These are phyloP conservation scores for Blastomussa wellsi DNA, from an alignment of 92 coral and sea anemone genomes.

Conservation along the genomic window DNA sequence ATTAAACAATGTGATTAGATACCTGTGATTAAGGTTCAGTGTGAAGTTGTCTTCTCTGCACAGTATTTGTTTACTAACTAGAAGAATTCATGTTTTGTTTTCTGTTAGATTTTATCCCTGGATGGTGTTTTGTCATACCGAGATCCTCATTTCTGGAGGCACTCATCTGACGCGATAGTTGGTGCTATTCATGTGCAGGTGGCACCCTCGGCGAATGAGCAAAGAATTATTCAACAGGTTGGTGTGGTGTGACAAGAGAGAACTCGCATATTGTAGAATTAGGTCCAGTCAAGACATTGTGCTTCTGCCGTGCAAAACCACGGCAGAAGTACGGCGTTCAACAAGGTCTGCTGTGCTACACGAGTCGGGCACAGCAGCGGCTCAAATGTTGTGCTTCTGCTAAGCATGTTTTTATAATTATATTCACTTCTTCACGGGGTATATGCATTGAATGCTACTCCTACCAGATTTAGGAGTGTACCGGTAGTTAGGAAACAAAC, in stretches of 20 bases:
- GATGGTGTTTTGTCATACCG: slow-evolving; percentile 94
- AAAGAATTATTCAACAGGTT: slow-evolving; percentile 91
- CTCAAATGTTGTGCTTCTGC: too few relatives aligned
- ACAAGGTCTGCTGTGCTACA: too few relatives aligned
- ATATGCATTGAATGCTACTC: too few relatives aligned
- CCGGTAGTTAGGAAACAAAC: too few relatives aligned
- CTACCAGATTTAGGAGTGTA: too few relatives aligned
- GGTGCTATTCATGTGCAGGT: slow-evolving; percentile 95
- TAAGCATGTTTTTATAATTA: too few relatives aligned
- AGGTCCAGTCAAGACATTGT: too few relatives aligned
- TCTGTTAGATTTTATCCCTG: slow-evolving; percentile 76
- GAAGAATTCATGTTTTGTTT: background rate
- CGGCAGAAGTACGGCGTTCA: too few relatives aligned
- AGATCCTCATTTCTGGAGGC: slow-evolving; percentile 97
- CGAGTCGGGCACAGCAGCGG: too few relatives aligned
- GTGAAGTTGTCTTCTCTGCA: background rate
- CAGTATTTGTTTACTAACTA: background rate
- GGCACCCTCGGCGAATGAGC: slow-evolving; percentile 97
- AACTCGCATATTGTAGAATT: too few relatives aligned
- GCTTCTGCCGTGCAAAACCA: too few relatives aligned
- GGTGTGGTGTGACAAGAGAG: background rate
- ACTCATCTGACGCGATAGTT: slow-evolving; percentile 76
- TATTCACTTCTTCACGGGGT: too few relatives aligned
- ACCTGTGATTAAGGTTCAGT: background rate
- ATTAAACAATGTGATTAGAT: background rate